phyloP scores from a whole-genome alignment of 2,113 vertebrate genomes.

The Xiphias gladius region DNA sequence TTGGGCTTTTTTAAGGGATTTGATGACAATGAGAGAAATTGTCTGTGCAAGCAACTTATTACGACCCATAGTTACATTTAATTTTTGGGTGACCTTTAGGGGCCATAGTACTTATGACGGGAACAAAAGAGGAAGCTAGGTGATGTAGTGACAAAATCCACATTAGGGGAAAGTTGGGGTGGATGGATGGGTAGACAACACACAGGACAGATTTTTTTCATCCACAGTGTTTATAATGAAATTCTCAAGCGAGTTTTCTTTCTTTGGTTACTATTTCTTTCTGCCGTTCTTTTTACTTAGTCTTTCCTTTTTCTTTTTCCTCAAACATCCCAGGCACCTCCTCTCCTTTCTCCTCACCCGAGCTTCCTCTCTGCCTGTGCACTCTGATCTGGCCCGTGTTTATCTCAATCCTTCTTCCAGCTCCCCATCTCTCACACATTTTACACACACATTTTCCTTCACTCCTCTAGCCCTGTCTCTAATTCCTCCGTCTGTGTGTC shows the following conservation, averaged over 20 bases:
- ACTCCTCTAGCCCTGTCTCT: background rate
- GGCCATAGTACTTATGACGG: no score
- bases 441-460: constrained; percentile 5
- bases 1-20: no score
- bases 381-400: constrained; percentile 39
- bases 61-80: no score
- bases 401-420: constrained; percentile 33
- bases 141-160: no score
- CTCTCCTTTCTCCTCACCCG: background rate
- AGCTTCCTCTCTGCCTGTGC: constrained; percentile 28
- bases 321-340: constrained; percentile 15
- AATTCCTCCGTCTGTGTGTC: constrained; percentile 36
- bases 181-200: no score
- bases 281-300: background rate
- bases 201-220: constrained; percentile 6
- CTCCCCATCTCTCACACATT: constrained; percentile 47
- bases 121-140: no score
- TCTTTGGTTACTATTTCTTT: background rate
- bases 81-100: no score
- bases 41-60: no score
- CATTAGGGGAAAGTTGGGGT: no score
- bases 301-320: background rate
- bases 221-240: background rate
- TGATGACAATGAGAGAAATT: no score
- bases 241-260: background rate